A percentile compares a stretch with the other conserved stretches of the same genome.
phyloP scores from a whole-genome alignment of 1,140 invertebrate species.

The Zaprionus kolodkinae region DNA sequence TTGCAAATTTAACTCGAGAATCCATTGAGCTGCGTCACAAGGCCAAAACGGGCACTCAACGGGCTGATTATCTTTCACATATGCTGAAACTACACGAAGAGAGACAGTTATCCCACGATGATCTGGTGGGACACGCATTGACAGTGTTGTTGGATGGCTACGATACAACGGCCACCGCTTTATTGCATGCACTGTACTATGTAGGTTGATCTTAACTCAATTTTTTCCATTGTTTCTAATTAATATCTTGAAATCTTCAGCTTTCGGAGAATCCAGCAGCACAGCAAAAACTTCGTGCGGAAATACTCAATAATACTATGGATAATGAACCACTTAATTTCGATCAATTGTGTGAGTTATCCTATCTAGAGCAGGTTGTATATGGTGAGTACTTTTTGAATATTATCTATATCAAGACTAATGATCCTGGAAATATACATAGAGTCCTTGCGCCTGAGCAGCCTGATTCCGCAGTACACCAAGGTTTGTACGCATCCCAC shows the following conservation, averaged over 20 bases:
- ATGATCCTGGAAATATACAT: not conserved
- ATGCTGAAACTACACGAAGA: constrained; percentile 78
- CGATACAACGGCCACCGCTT: constrained; percentile 85
- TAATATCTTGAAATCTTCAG: constrained; percentile 31
- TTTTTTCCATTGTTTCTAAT: not conserved
- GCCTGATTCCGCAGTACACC: constrained; percentile 70
- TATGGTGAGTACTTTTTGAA: constrained; percentile 44
- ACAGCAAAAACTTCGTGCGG: constrained; percentile 66
- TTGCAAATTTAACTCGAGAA: constrained; percentile 67
- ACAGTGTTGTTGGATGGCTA: constrained; percentile 87
- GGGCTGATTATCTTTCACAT: constrained; percentile 82
- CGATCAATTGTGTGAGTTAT: constrained; percentile 53
- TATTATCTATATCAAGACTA: not conserved
- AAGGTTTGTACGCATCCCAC: constrained; percentile 70
- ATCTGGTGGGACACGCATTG: constrained; percentile 86
- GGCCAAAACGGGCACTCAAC: constrained; percentile 78
- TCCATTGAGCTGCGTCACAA: constrained; percentile 73
- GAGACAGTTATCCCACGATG: constrained; percentile 85
- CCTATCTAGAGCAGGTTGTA: constrained; percentile 76
- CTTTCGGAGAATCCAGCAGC: constrained; percentile 49
- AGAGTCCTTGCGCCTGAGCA: constrained; percentile 77
- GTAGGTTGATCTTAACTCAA: constrained; percentile 39
- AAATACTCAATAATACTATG: constrained; percentile 65
- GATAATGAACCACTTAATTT: constrained; percentile 38
- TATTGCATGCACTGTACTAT: constrained; percentile 72